Base-by-base conservation (phyloP, 1,140 invertebrate genomes). In the Heliconius eleuchia region DNA sequence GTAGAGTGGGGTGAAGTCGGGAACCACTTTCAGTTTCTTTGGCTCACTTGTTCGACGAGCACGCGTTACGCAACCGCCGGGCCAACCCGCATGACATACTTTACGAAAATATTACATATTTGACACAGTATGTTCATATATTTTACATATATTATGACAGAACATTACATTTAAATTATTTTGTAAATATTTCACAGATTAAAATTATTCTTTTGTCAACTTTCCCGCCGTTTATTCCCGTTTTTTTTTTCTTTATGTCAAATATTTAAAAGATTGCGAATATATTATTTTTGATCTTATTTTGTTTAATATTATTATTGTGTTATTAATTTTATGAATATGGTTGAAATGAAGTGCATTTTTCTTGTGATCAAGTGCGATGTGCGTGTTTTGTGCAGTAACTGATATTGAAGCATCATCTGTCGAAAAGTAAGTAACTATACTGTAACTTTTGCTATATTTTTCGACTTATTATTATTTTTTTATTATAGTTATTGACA, bases 11-110 rank as follows among this genome's bases (percentile, higher is more conserved):
- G 85, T 85, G 80, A 76, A 77, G 85, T 27, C 76, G 70, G 76
- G 83, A 85, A 85, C 82, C 90, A 93, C 92, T 93, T 92, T 93
- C 92, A 93, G 92, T 93, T 92, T 93, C 89, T 87, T 78, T 81
- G 83, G 85, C 79, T 84, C 76, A 82, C 83, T 84, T 82, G 85
- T 82, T 77, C 74, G 79, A 90, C 76, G 76, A 87, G 83, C 88
- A 88, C 91, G 89, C 80, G 76, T 93, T 91, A 87, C 87, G 89
- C 86, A 93, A 92, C 84, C 70, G 84, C 78, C 71, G 81, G 81
- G 82, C 81, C 77, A 79, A 86, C 89, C 89, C 89, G 91, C 88
- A 91, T 89, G 89, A 89, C 89, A 90, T 84, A 92, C 90, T 89
- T 91, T 88, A 66, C 60, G 60, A 66, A 30, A 66, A 66, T 4